Evolutionary conservation across 2,113 vertebrate species (phyloP).

Genomic region (Syngnathus typhle): DNA sequence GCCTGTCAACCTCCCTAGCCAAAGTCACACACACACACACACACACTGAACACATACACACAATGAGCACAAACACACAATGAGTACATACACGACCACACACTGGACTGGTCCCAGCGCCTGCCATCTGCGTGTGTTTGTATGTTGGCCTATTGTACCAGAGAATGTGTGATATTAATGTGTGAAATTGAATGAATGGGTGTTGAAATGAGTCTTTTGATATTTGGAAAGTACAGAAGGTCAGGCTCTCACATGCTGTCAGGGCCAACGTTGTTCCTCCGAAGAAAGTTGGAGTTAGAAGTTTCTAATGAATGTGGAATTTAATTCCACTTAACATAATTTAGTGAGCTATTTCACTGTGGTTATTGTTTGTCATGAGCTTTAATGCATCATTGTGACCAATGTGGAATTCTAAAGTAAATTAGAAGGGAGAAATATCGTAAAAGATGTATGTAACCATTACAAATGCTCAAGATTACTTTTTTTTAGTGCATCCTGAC

Average conservation of each 20-base stretch:
- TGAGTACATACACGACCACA: slow-evolving; percentile 6
- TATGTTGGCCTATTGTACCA: slow-evolving; percentile 73
- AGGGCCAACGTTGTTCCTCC: slow-evolving; percentile 61
- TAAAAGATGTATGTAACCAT: too few relatives aligned
- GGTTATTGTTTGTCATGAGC: too few relatives aligned
- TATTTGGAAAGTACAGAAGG: slow-evolving; percentile 73
- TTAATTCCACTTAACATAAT: slow-evolving; percentile 47
- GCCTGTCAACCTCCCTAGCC: slow-evolving; percentile 61
- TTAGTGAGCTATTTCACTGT: slow-evolving; percentile 17
- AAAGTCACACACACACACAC: slow-evolving; percentile 30
- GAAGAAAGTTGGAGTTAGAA: slow-evolving; percentile 61
- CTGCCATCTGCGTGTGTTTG: slow-evolving; percentile 72
- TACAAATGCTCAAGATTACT: too few relatives aligned
- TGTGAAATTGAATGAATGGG: slow-evolving; percentile 72
- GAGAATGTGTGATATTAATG: slow-evolving; percentile 71
- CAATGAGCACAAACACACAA: slow-evolving; percentile 25
- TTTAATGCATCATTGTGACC: too few relatives aligned
- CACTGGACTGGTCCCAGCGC: slow-evolving; percentile 64
- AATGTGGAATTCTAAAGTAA: too few relatives aligned
- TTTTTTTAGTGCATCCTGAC: too few relatives aligned
- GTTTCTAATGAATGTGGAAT: slow-evolving; percentile 44
- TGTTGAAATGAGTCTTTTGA: slow-evolving; percentile 73
- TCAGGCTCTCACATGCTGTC: slow-evolving; percentile 68
- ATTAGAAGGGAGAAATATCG: too few relatives aligned
- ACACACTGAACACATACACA: slow-evolving; percentile 25